These are phyloP conservation scores for Acromyrmex charruanus DNA, from an alignment of 1,140 invertebrate species.

Conservation along the genomic window DNA sequence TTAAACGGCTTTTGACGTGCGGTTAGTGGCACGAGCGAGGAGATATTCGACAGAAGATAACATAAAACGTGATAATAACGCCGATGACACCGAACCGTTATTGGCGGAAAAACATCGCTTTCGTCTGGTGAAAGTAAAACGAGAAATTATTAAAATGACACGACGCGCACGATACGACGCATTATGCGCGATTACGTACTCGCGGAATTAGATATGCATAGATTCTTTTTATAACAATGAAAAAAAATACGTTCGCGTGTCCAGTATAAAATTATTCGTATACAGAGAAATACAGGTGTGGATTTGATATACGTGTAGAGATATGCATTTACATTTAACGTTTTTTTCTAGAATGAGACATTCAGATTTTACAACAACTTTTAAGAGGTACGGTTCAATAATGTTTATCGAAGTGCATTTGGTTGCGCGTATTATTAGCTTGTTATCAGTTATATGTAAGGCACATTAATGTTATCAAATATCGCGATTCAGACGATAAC, in stretches of 20 bases:
- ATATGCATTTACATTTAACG: not conserved
- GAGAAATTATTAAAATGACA: conserved; percentile 48
- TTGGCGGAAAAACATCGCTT: conserved; percentile 15
- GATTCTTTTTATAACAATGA: not conserved
- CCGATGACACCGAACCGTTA: conserved; percentile 41
- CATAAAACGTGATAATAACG: conserved; percentile 60
- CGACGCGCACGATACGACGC: not conserved
- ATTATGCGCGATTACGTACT: not conserved
- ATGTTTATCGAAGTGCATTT: not conserved
- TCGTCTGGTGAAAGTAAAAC: conserved; percentile 50
- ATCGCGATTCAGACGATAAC: conserved; percentile 6
- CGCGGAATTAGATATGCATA: conserved; percentile 10
- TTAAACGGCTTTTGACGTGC: conserved; percentile 64
- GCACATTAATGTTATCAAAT: not conserved
- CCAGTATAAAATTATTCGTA: not conserved
- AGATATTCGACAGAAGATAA: conserved; percentile 69
- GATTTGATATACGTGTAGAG: not conserved
- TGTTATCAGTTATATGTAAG: conserved; percentile 11
- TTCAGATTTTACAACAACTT: not conserved
- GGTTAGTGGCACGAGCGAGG: not conserved
- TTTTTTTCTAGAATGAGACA: not conserved
- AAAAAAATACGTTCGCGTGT: not conserved
- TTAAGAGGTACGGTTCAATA: not conserved
- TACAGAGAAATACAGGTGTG: too few relatives aligned
- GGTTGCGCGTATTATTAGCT: not conserved